A percentile compares a stretch with the other conserved stretches of the same genome.
Conservation (phyloP, 2,113 vertebrate genomes). For the Microcebus ravelobensis region DNA sequence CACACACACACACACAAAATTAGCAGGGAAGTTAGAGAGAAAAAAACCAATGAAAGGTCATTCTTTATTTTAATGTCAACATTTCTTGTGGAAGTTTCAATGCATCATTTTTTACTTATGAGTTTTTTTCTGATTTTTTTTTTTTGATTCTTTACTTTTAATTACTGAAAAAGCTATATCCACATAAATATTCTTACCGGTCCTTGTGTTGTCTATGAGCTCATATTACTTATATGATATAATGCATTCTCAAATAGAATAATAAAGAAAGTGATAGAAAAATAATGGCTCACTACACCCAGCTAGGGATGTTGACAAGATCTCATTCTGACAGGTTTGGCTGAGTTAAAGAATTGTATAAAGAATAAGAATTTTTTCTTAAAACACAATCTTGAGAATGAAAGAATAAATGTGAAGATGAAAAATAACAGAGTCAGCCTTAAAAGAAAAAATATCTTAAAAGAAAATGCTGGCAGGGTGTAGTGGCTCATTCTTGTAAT, state of each 20-base stretch:
- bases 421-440: not conserved
- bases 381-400: not conserved
- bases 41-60: not conserved
- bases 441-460: not conserved
- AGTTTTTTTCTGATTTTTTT: not conserved
- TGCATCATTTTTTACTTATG: not conserved
- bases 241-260: not conserved
- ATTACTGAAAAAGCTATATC: not conserved
- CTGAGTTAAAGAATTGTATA: constrained; percentile 16
- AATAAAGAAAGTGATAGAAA: not conserved
- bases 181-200: not conserved
- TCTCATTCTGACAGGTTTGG: not conserved
- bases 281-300: not conserved
- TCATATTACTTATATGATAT: not conserved
- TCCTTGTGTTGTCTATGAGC: not conserved
- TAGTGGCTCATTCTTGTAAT: too few relatives aligned
- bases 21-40: not conserved
- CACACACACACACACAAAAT: too few relatives aligned
- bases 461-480: not conserved
- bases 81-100: not conserved
- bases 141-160: not conserved
- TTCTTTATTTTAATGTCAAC: not conserved
- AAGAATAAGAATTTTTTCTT: not conserved
- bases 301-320: not conserved
- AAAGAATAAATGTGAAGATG: constrained; percentile 4